Evolutionary conservation across 2,888 invertebrate species (phyloP).

Genomic region (Ophion costatus): DNA sequence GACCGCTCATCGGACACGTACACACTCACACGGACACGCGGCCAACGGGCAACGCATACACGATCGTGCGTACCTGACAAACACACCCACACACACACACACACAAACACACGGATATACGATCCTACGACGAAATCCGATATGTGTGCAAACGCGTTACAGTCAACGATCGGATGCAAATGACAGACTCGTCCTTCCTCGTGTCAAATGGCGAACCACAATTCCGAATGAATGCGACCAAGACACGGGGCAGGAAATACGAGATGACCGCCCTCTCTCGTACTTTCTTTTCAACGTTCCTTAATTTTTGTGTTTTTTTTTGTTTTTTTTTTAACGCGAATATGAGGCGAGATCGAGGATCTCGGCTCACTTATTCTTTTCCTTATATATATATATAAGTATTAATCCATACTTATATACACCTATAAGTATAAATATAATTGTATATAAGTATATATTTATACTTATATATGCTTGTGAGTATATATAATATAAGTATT

Average conservation of each 20-base stretch:
- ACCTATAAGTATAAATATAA: too few species aligned
- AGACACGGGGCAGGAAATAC: conserved; percentile 31
- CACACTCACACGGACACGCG: conserved; percentile 13
- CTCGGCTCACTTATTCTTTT: conserved; percentile 2
- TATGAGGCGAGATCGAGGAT: conserved; percentile 20
- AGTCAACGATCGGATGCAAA: conserved; percentile 73
- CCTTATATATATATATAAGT: too few species aligned
- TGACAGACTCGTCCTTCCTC: conserved; percentile 66
- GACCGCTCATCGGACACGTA: conserved; percentile 69
- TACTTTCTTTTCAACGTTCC: conserved; percentile 4
- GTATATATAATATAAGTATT: not conserved
- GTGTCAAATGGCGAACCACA: conserved; percentile 53
- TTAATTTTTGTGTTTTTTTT: conserved; percentile 7
- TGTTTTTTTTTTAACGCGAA: not conserved
- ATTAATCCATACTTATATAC: too few species aligned
- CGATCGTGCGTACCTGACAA: conserved; percentile 11
- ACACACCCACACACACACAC: not conserved
- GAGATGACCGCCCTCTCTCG: conserved; percentile 16
- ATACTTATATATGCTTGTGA: too few species aligned
- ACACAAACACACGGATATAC: conserved; percentile 1
- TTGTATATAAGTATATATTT: too few species aligned
- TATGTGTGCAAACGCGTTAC: conserved; percentile 72
- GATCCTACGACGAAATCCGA: conserved; percentile 69
- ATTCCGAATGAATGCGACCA: conserved; percentile 34
- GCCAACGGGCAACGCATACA: not conserved